These are phyloP conservation scores for Mayetiola destructor DNA, from an alignment of 2,888 invertebrate species.

Conservation along the genomic window DNA sequence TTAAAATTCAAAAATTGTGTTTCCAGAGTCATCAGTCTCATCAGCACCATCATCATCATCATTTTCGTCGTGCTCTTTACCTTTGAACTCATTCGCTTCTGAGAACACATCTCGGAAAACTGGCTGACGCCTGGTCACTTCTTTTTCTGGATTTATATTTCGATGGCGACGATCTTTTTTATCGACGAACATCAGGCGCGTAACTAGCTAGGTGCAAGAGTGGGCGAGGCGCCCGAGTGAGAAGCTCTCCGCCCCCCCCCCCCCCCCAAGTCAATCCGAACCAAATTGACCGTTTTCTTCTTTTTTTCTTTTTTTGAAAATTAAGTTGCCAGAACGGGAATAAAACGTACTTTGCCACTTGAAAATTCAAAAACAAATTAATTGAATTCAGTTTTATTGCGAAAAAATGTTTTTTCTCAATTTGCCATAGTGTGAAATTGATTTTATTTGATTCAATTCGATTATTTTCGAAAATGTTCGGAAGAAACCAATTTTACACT, in stretches of 20 bases:
- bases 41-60: not conserved
- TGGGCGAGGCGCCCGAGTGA: no score
- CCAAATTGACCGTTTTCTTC: no score
- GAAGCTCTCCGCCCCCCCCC: no score
- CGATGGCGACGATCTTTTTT: not conserved
- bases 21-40: not conserved
- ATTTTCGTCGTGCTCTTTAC: no score
- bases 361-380: no score
- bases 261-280: no score
- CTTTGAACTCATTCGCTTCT: no score
- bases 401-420: not conserved
- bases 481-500: not conserved
- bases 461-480: not conserved
- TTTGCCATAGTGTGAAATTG: not conserved
- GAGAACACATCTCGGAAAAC: not conserved
- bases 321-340: no score
- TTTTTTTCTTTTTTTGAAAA: no score
- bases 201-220: no score
- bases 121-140: not conserved
- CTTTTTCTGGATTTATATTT: not conserved
- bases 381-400: not conserved
- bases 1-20: not conserved
- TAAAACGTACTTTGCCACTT: no score
- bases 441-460: not conserved
- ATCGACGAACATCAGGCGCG: not conserved